These are phyloP conservation scores for Pygoscelis antarcticus DNA, from an alignment of 2,113 vertebrate species.

Conservation along the genomic window DNA sequence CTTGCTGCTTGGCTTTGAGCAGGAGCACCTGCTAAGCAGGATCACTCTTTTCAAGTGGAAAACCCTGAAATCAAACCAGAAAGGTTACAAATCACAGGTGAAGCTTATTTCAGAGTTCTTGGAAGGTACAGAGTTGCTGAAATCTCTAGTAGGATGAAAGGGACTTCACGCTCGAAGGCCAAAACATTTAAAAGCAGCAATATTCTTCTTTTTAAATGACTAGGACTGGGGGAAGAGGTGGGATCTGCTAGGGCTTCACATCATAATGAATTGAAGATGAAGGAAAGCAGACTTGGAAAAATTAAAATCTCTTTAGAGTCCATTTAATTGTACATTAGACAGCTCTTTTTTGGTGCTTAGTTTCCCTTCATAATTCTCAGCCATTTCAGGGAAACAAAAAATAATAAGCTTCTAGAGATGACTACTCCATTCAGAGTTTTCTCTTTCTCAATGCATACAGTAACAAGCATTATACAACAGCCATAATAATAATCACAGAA, in stretches of 20 bases:
- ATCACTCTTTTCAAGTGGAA: background rate
- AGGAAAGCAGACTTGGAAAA: background rate
- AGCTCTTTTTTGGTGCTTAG: background rate
- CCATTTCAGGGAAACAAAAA: background rate
- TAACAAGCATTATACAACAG: background rate
- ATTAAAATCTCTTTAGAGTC: background rate
- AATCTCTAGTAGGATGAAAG: background rate
- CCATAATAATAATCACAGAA: background rate
- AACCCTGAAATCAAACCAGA: background rate
- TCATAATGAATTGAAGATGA: background rate
- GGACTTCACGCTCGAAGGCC: background rate
- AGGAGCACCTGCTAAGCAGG: background rate
- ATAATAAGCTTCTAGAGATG: background rate
- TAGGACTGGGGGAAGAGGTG: background rate
- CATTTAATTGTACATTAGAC: background rate
- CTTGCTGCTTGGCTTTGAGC: background rate
- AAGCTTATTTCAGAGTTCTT: background rate
- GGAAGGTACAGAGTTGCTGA: background rate
- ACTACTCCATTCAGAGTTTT: background rate
- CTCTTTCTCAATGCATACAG: background rate
- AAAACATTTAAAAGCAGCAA: background rate
- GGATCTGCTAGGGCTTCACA: background rate
- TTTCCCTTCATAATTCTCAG: background rate
- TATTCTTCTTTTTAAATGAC: background rate
- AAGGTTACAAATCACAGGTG: background rate